Evolutionary conservation across 1,140 invertebrate genomes (phyloP).

Genomic region (Pseudomyrmex dendroicus): DNA sequence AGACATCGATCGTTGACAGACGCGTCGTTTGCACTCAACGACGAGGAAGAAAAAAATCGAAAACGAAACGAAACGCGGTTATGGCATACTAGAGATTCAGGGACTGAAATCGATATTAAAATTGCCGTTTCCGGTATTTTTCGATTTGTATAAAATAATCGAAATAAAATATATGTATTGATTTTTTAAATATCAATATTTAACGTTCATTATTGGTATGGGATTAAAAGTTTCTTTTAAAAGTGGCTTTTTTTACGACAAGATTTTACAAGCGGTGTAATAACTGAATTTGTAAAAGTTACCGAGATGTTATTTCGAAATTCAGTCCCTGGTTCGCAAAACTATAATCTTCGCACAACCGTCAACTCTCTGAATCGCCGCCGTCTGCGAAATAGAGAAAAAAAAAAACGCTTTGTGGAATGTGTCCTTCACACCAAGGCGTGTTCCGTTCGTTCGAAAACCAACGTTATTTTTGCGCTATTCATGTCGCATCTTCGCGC

Average conservation of each 20-base stretch:
- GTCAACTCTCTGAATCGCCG: neutral
- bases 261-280: too few relatives aligned
- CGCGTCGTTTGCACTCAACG: constrained; percentile 42
- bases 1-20: constrained; percentile 45
- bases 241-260: too few relatives aligned
- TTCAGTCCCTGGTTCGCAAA: constrained; percentile 1
- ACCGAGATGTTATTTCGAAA: too few relatives aligned
- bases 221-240: too few relatives aligned
- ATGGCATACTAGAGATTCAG: constrained; percentile 28
- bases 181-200: too few relatives aligned
- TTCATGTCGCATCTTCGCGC: constrained; percentile 1
- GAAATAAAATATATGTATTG: too few relatives aligned
- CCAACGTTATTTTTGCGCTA: constrained; percentile 4
- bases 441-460: constrained; percentile 19
- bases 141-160: too few relatives aligned
- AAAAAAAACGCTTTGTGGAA: constrained; percentile 24
- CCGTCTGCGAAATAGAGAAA: constrained; percentile 16
- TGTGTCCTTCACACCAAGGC: constrained; percentile 5
- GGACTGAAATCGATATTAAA: too few relatives aligned
- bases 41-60: constrained; percentile 4
- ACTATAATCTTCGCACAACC: constrained; percentile 12
- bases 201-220: too few relatives aligned
- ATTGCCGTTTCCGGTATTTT: too few relatives aligned
- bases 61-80: constrained; percentile 45
- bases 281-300: too few relatives aligned